Evolutionary conservation across 1,140 invertebrate species (phyloP).

Genomic region (Trichonephila inaurata): DNA sequence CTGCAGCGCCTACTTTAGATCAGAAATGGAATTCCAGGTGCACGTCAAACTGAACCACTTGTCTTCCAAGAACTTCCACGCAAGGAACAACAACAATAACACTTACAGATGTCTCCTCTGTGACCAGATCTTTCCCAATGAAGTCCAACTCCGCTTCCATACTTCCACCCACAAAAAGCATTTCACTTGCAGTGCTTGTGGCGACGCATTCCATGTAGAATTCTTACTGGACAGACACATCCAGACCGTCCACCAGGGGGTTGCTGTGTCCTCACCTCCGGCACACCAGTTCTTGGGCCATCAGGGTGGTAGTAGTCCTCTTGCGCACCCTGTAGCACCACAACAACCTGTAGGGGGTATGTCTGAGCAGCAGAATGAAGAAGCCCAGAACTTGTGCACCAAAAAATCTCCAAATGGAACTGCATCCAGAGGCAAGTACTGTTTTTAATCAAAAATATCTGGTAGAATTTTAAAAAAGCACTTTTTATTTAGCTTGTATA

Average conservation of each 20-base stretch:
- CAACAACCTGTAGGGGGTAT: background rate
- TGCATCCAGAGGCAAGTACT: background rate
- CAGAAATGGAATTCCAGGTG: slow-evolving; percentile 88
- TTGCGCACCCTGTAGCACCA: background rate
- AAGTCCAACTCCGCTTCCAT: slow-evolving; percentile 64
- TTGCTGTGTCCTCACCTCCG: background rate
- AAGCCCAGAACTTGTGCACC: slow-evolving; percentile 91
- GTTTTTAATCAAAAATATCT: too few relatives aligned
- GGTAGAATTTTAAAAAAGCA: too few relatives aligned
- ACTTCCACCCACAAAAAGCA: slow-evolving; percentile 83
- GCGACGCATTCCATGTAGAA: slow-evolving; percentile 92
- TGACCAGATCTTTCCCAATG: slow-evolving; percentile 78
- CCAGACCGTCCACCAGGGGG: slow-evolving; percentile 86
- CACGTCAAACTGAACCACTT: slow-evolving; percentile 82
- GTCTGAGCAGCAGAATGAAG: slow-evolving; percentile 87
- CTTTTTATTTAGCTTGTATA: too few relatives aligned
- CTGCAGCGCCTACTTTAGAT: slow-evolving; percentile 87
- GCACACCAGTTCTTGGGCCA: slow-evolving; percentile 20
- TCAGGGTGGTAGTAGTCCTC: slow-evolving; percentile 46
- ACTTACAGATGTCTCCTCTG: slow-evolving; percentile 64
- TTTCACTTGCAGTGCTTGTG: slow-evolving; percentile 89
- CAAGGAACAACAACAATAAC: background rate
- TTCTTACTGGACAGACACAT: slow-evolving; percentile 92
- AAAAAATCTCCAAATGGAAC: slow-evolving; percentile 81
- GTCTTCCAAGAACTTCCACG: slow-evolving; percentile 72